Conservation (phyloP, 37 sponge, comb jelly and placozoan genomes). For the Crambe crambe region DNA sequence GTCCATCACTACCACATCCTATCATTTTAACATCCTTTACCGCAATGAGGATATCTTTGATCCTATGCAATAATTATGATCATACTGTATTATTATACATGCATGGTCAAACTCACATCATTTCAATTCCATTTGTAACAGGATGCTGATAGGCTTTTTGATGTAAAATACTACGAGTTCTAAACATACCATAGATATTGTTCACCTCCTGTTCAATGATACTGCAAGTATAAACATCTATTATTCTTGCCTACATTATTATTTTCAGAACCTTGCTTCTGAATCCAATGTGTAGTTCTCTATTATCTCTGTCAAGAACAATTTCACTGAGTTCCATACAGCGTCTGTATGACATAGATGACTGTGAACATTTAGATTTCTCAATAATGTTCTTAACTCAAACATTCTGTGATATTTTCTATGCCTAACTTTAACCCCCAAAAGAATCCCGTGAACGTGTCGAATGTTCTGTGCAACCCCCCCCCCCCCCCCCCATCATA, state of each 20-base stretch:
- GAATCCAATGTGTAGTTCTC: neutral
- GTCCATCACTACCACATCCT: neutral
- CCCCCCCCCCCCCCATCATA: too few relatives aligned
- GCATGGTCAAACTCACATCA: constrained; percentile 12
- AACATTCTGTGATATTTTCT: too few relatives aligned
- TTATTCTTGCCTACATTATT: too few relatives aligned
- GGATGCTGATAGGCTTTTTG: constrained; percentile 31
- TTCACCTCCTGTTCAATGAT: constrained; percentile 14
- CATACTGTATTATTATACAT: neutral
- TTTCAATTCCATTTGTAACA: neutral
- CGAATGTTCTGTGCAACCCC: too few relatives aligned
- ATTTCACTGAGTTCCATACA: neutral
- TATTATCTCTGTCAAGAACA: too few relatives aligned
- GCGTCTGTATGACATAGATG: neutral
- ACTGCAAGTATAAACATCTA: too few relatives aligned
- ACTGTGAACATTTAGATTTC: neutral
- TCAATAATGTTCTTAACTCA: neutral
- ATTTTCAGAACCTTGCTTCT: too few relatives aligned
- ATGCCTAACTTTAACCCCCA: too few relatives aligned
- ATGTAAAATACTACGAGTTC: constrained; percentile 9
- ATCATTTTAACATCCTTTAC: neutral
- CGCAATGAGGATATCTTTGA: neutral
- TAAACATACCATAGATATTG: constrained; percentile 24
- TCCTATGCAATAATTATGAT: neutral
- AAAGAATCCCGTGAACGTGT: too few relatives aligned